phyloP scores from a whole-genome alignment of 1,140 invertebrate genomes.

The Leptonema lineaticorne region DNA sequence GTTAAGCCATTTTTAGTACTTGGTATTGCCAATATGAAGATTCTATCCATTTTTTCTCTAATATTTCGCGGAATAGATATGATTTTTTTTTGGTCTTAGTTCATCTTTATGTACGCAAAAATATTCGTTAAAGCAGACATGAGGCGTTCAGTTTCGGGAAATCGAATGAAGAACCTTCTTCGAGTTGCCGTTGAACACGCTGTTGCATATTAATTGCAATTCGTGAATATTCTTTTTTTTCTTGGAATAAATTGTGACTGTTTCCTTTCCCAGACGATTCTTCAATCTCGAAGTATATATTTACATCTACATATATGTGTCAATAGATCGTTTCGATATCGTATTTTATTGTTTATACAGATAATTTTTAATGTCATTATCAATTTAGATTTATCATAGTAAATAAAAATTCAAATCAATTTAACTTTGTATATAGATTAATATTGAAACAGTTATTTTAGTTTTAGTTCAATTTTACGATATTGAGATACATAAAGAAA shows the following conservation, averaged over 20 bases:
- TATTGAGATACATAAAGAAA: too few species aligned
- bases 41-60: neutral
- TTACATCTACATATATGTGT: neutral
- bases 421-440: too few species aligned
- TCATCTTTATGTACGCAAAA: conserved; percentile 20
- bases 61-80: conserved; percentile 4
- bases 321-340: too few species aligned
- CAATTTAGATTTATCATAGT: too few species aligned
- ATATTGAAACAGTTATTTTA: too few species aligned
- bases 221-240: conserved; percentile 8
- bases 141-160: conserved; percentile 9
- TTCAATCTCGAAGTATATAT: neutral
- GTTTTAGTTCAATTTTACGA: too few species aligned
- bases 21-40: conserved; percentile 1
- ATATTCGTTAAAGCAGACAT: conserved; percentile 6
- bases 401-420: too few species aligned
- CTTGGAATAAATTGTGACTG: conserved; percentile 1
- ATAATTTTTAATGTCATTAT: too few species aligned
- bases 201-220: conserved; percentile 14
- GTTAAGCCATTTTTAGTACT: neutral
- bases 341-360: too few species aligned
- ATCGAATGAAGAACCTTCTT: neutral
- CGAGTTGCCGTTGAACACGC: neutral
- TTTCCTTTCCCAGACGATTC: conserved; percentile 16
- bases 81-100: neutral